These are phyloP conservation scores for Meiosimyza platycephala DNA, from an alignment of 2,888 invertebrate species.

Conservation along the genomic window DNA sequence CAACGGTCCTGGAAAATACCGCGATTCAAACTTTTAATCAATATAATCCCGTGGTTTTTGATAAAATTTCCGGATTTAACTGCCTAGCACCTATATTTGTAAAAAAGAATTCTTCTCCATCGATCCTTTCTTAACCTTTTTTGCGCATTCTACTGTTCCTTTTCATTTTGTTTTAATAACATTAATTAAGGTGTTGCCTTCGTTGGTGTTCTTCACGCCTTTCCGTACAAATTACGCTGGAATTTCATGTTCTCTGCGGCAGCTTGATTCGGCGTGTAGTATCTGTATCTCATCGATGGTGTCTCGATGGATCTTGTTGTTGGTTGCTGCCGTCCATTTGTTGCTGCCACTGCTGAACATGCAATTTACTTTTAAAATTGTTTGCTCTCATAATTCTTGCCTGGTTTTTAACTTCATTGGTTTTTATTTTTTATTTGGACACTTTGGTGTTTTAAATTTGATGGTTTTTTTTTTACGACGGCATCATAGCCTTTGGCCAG, in stretches of 20 bases:
- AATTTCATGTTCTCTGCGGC: slow-evolving; percentile 62
- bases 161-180: slow-evolving; percentile 65
- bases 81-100: too few relatives aligned
- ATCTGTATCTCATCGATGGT: slow-evolving; percentile 7
- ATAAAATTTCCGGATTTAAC: too few relatives aligned
- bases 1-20: too few relatives aligned
- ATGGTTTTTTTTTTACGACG: too few relatives aligned
- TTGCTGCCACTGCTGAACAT: slow-evolving; percentile 48
- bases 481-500: slow-evolving; percentile 1
- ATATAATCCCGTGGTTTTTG: too few relatives aligned
- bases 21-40: too few relatives aligned
- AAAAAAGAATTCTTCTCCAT: too few relatives aligned
- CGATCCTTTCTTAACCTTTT: slow-evolving; percentile 21
- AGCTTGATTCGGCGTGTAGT: background rate
- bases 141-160: slow-evolving; percentile 54
- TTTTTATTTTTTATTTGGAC: background rate
- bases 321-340: slow-evolving; percentile 40
- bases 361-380: slow-evolving; percentile 63
- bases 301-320: slow-evolving; percentile 24
- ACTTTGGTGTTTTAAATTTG: too few relatives aligned
- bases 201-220: slow-evolving; percentile 70
- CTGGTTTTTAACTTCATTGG: slow-evolving; percentile 12
- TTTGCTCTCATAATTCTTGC: slow-evolving; percentile 52
- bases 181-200: slow-evolving; percentile 68
- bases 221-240: slow-evolving; percentile 67